A percentile compares a stretch with the other conserved stretches of the same genome.
These are phyloP conservation scores for Colius striatus DNA, from an alignment of 2,113 vertebrate species.

Conservation along the genomic window DNA sequence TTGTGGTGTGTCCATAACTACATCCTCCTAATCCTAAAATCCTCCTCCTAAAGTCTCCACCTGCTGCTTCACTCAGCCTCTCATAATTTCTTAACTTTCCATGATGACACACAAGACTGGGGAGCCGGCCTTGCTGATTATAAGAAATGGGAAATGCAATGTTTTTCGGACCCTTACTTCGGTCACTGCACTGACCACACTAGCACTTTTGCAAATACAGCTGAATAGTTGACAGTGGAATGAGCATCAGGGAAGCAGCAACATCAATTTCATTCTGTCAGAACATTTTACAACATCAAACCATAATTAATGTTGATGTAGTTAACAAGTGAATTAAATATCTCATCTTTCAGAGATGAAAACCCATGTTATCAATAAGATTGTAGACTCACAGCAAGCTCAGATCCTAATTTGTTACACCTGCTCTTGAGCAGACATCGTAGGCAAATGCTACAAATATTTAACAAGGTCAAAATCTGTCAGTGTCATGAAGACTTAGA, in stretches of 20 bases:
- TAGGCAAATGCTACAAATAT: not conserved
- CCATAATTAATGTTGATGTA: slow-evolving; percentile 9
- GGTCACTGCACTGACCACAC: not conserved
- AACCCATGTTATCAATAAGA: not conserved
- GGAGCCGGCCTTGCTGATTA: not conserved
- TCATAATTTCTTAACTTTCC: not conserved
- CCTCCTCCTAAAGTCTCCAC: not conserved
- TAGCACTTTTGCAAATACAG: not conserved
- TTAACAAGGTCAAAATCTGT: not conserved
- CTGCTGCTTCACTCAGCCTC: not conserved
- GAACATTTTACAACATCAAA: not conserved
- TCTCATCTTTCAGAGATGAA: not conserved
- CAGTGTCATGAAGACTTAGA: not conserved
- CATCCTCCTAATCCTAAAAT: not conserved
- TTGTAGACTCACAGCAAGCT: not conserved
- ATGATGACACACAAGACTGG: not conserved
- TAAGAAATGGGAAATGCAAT: not conserved
- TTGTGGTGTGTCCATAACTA: not conserved
- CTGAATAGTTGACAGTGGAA: not conserved
- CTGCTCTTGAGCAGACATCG: not conserved
- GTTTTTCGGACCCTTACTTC: not conserved
- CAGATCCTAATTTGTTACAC: not conserved
- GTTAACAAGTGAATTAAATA: slow-evolving; percentile 30
- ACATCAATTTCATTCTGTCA: not conserved
- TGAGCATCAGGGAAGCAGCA: not conserved